phyloP scores from a whole-genome alignment of 2,113 vertebrate genomes.

The Thalassoma bifasciatum region DNA sequence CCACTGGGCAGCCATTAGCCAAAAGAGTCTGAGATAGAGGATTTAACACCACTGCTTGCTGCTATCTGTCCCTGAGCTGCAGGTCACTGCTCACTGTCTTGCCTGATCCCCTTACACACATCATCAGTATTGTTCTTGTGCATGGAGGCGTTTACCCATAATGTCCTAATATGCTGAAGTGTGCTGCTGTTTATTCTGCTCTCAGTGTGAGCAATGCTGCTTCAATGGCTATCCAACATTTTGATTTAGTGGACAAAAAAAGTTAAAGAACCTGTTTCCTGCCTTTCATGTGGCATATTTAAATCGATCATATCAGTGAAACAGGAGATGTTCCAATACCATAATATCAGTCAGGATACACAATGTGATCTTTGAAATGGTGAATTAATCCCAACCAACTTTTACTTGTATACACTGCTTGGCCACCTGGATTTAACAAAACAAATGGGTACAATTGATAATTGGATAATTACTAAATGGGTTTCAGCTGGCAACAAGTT shows the following conservation, averaged over 20 bases:
- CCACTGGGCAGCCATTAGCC: constrained; percentile 75
- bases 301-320: neutral
- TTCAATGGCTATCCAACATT: constrained; percentile 56
- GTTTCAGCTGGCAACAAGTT: no score
- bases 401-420: no score
- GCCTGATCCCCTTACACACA: constrained; percentile 69
- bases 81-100: constrained; percentile 74
- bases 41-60: constrained; percentile 71
- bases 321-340: neutral
- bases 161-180: constrained; percentile 69
- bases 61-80: constrained; percentile 69
- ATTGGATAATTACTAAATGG: no score
- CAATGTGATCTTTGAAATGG: neutral
- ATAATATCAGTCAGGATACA: neutral
- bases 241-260: neutral
- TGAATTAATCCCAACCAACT: no score
- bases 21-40: constrained; percentile 44
- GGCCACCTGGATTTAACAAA: no score
- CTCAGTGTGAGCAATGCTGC: constrained; percentile 71
- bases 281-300: constrained; percentile 9
- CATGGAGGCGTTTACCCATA: constrained; percentile 67
- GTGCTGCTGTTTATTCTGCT: constrained; percentile 49
- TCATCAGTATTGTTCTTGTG: constrained; percentile 71
- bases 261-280: neutral
- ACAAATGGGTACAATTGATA: no score